Evolutionary conservation across 2,888 invertebrate genomes (phyloP).

Genomic region (Psylliodes chrysocephalus): DNA sequence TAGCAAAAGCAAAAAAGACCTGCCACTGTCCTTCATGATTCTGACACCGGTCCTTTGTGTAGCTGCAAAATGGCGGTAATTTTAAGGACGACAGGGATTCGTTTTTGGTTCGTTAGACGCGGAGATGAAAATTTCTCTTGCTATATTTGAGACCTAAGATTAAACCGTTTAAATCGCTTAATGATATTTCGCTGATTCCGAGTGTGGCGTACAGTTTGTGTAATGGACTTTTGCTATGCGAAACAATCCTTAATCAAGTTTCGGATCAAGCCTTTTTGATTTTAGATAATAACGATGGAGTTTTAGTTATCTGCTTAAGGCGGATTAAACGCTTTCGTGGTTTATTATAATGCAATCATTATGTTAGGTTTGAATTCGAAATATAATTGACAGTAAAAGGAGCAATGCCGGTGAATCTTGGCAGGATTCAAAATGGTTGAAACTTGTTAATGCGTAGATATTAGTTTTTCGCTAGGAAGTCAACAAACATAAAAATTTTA

Average conservation of each 20-base stretch:
- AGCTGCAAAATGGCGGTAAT: conserved; percentile 60
- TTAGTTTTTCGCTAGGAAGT: no score
- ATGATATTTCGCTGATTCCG: conserved; percentile 50
- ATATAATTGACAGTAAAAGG: no score
- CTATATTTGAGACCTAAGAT: conserved; percentile 53
- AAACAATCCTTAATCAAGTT: conserved; percentile 37
- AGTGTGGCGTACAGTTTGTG: conserved; percentile 20
- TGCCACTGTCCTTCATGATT: background rate
- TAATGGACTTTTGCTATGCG: conserved; percentile 41
- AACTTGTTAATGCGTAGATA: no score
- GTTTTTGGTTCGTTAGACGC: conserved; percentile 59
- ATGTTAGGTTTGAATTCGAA: no score
- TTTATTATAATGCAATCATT: background rate
- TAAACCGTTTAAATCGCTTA: conserved; percentile 55
- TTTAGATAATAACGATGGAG: background rate
- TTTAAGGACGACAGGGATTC: conserved; percentile 52
- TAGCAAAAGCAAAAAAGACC: no score
- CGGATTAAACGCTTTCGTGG: background rate
- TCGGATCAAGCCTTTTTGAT: background rate
- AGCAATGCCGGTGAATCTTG: no score
- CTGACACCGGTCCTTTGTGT: conserved; percentile 49
- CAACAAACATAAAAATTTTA: no score
- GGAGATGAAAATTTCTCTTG: conserved; percentile 55
- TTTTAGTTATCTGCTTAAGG: background rate
- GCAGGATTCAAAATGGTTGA: no score